Conservation (phyloP, 2,797 vertebrate genomes). For the Parauchenoglanis ngamensis region DNA sequence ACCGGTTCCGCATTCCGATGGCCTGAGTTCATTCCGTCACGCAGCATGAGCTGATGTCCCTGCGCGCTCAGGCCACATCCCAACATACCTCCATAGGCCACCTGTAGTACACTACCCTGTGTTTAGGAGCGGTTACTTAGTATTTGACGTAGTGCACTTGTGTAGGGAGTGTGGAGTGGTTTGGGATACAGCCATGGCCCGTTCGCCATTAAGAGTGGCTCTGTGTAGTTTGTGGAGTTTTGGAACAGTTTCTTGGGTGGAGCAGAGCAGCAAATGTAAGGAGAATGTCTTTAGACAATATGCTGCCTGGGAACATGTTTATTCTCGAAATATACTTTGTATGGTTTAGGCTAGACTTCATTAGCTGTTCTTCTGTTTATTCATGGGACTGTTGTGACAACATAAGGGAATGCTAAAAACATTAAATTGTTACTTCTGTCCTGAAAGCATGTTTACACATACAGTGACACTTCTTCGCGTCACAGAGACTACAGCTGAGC, state of each 20-base stretch:
- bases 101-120: background rate
- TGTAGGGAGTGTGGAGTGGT: background rate
- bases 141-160: background rate
- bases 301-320: slow-evolving; percentile 21
- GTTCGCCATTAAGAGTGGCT: slow-evolving; percentile 1
- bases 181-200: background rate
- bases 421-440: background rate
- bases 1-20: slow-evolving; percentile 84
- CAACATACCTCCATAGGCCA: background rate
- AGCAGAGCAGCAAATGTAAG: slow-evolving; percentile 23
- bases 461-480: background rate
- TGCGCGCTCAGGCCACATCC: background rate
- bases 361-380: background rate
- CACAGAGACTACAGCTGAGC: background rate
- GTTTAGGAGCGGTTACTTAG: background rate
- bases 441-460: background rate
- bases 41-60: slow-evolving; percentile 43
- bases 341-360: slow-evolving; percentile 1
- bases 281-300: slow-evolving; percentile 18
- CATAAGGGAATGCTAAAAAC: background rate
- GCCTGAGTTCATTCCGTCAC: slow-evolving; percentile 72
- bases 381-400: background rate
- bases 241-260: slow-evolving; percentile 42
- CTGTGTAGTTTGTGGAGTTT: slow-evolving; percentile 9
- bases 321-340: slow-evolving; percentile 10